Evolutionary conservation across 2,113 vertebrate genomes (phyloP).

Genomic region (Pelecanus crispus): DNA sequence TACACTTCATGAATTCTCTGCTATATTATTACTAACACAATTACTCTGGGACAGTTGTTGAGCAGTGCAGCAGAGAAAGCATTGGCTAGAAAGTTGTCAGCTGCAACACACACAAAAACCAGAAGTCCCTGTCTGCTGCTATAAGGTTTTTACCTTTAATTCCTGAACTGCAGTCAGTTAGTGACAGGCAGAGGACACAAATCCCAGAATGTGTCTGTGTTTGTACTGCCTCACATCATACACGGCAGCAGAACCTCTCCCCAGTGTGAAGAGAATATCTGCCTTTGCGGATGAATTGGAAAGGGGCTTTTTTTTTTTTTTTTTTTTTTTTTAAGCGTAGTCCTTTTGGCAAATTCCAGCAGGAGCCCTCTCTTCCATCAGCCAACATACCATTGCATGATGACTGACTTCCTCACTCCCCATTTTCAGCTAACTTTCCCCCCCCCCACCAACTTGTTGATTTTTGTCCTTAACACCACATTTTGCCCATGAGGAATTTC

Average conservation of each 20-base stretch:
- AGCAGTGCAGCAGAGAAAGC: background rate
- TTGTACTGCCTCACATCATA: background rate
- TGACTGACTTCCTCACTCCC: background rate
- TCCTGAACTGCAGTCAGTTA: background rate
- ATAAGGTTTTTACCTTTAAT: background rate
- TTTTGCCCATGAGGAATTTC: background rate
- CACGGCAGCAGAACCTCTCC: background rate
- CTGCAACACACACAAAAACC: background rate
- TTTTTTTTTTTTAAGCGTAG: background rate
- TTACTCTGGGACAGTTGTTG: background rate
- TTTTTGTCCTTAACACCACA: rapidly evolving
- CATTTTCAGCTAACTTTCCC: background rate
- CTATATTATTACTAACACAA: slow-evolving; percentile 19
- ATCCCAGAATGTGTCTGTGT: background rate
- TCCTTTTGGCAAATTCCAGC: background rate
- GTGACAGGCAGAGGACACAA: background rate
- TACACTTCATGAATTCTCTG: slow-evolving; percentile 20
- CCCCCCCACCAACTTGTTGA: background rate
- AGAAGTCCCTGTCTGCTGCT: background rate
- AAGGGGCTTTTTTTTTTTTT: background rate
- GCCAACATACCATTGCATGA: background rate
- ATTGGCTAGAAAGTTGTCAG: background rate
- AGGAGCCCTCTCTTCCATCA: background rate
- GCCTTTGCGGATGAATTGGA: background rate
- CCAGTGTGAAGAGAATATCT: too few species aligned